Evolutionary conservation across 2,888 invertebrate species (phyloP).

Genomic region (Pteria penguin): DNA sequence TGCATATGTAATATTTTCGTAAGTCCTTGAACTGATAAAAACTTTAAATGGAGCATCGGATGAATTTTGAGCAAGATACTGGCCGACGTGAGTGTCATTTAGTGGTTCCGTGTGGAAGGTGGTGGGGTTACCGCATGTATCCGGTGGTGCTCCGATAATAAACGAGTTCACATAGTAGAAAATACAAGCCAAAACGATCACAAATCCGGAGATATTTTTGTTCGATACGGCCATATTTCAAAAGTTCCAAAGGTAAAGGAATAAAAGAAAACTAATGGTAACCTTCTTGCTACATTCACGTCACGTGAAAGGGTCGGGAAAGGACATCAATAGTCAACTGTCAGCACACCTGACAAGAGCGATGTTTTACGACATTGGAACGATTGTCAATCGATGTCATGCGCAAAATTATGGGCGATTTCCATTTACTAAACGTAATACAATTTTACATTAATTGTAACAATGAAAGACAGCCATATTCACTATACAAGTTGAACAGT

Average conservation of each 20-base stretch:
- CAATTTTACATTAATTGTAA: too few relatives aligned
- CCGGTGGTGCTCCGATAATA: slow-evolving; percentile 40
- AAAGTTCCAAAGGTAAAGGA: not conserved
- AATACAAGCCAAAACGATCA: slow-evolving; percentile 7
- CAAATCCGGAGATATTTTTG: slow-evolving; percentile 6
- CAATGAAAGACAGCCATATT: too few relatives aligned
- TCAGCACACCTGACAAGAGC: not conserved
- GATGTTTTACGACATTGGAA: not conserved
- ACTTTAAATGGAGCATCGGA: slow-evolving; percentile 20
- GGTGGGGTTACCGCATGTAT: slow-evolving; percentile 37
- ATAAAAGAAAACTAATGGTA: not conserved
- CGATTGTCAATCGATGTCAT: not conserved
- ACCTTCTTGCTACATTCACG: not conserved
- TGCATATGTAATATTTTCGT: slow-evolving; percentile 12
- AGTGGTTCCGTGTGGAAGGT: slow-evolving; percentile 44
- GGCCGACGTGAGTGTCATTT: slow-evolving; percentile 43
- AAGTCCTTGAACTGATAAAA: slow-evolving; percentile 1
- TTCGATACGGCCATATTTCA: slow-evolving; percentile 20
- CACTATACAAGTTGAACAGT: too few relatives aligned
- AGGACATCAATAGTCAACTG: not conserved
- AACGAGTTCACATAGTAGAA: slow-evolving; percentile 22
- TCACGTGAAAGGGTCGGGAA: slow-evolving; percentile 21
- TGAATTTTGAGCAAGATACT: slow-evolving; percentile 34
- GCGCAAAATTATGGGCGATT: not conserved
- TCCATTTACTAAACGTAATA: too few relatives aligned